Evolutionary conservation across 2,888 invertebrate species (phyloP).

Genomic region (Eubasilissa splendida): DNA sequence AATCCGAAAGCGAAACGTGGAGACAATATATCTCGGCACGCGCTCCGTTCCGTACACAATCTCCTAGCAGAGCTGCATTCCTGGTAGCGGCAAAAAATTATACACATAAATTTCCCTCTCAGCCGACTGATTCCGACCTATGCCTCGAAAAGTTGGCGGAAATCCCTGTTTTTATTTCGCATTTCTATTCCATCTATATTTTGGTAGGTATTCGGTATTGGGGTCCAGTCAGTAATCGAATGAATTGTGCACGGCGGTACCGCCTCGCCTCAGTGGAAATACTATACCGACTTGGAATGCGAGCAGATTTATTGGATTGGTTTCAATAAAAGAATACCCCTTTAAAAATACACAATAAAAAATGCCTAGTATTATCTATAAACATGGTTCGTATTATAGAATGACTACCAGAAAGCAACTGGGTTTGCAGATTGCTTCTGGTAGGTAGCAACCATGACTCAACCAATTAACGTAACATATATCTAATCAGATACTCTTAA

Average conservation of each 20-base stretch:
- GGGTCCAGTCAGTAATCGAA: conserved; percentile 24
- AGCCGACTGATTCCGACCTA: conserved; percentile 2
- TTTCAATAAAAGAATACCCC: conserved; percentile 16
- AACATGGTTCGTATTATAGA: too few species aligned
- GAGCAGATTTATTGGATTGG: conserved; percentile 33
- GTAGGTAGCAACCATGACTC: too few species aligned
- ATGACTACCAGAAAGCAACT: too few species aligned
- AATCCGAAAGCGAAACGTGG: conserved; percentile 5
- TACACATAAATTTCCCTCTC: conserved; percentile 38
- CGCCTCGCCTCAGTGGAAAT: conserved; percentile 12
- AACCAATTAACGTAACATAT: too few species aligned
- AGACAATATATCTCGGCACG: conserved; percentile 33
- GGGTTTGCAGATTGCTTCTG: too few species aligned
- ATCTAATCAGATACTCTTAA: too few species aligned
- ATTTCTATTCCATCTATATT: conserved; percentile 24
- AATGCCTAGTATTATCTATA: too few species aligned
- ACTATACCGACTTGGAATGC: conserved; percentile 35
- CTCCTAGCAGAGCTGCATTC: conserved; percentile 9
- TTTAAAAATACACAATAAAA: too few species aligned
- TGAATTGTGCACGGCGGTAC: conserved; percentile 25
- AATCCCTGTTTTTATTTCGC: conserved; percentile 17
- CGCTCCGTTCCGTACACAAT: conserved; percentile 13
- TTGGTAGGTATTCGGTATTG: conserved; percentile 20
- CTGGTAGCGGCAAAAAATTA: conserved; percentile 37
- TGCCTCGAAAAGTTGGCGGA: conserved; percentile 17